These are phyloP conservation scores for Tricholaema leucomelas DNA, from an alignment of 2,113 vertebrate species.

Conservation along the genomic window DNA sequence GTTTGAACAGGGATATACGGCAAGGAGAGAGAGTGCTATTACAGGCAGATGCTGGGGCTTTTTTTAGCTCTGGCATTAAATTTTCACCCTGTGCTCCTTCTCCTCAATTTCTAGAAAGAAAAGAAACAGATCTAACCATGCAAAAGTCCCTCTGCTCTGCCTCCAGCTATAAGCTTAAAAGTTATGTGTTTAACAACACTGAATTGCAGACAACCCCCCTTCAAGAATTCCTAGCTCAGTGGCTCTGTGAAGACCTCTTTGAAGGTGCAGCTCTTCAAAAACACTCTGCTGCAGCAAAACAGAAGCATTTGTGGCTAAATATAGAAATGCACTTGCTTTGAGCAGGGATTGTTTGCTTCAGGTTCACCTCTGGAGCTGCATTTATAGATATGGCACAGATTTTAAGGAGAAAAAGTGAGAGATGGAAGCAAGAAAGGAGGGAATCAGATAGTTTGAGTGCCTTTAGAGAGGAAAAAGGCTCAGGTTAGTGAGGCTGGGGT, in stretches of 20 bases:
- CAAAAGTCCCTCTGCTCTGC: conserved; percentile 23
- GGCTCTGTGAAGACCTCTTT: conserved; percentile 21
- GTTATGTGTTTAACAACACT: background rate
- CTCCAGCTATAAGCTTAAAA: background rate
- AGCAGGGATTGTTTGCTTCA: background rate
- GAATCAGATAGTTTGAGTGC: background rate
- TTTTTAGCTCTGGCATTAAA: conserved; percentile 49
- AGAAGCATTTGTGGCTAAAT: conserved; percentile 2
- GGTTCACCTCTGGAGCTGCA: background rate
- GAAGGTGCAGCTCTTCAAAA: conserved; percentile 37
- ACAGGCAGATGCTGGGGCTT: background rate
- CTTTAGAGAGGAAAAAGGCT: background rate
- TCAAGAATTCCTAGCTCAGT: conserved; percentile 26
- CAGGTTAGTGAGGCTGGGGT: background rate
- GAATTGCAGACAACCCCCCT: background rate
- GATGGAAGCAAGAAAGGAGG: background rate
- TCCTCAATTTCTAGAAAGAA: conserved; percentile 31
- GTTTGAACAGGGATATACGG: background rate
- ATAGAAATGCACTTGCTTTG: conserved; percentile 21
- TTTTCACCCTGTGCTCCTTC: conserved; percentile 40
- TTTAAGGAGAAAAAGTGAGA: conserved; percentile 1
- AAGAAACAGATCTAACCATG: conserved; percentile 25
- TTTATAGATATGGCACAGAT: background rate
- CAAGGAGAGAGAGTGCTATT: background rate
- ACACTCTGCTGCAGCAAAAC: background rate